Conservation (phyloP, 2,113 vertebrate genomes). For the Pelvicachromis taeniatus region DNA sequence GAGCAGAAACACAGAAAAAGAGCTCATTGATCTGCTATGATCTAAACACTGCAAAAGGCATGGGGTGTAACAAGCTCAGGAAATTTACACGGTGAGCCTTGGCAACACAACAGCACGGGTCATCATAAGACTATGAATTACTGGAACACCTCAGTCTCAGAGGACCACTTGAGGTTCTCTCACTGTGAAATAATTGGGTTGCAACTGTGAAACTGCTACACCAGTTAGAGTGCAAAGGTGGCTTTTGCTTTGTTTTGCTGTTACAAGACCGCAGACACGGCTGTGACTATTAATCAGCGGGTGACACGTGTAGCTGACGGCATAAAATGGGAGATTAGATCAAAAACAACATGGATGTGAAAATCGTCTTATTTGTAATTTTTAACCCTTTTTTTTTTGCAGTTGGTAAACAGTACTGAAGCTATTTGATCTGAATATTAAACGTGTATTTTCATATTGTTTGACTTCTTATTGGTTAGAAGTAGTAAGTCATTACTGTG, state of each 20-base stretch:
- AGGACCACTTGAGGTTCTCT: conserved; percentile 69
- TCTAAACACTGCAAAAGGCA: conserved; percentile 42
- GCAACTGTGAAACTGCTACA: conserved; percentile 53
- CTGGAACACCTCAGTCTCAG: conserved; percentile 55
- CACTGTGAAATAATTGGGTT: conserved; percentile 73
- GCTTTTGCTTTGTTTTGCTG: conserved; percentile 55
- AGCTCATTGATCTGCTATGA: conserved; percentile 50
- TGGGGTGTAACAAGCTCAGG: conserved; percentile 31
- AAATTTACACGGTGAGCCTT: conserved; percentile 62
- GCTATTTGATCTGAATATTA: neutral
- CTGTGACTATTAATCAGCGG: conserved; percentile 57
- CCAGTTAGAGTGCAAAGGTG: conserved; percentile 55
- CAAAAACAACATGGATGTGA: neutral
- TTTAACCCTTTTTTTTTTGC: neutral
- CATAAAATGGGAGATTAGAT: neutral
- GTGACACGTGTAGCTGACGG: conserved; percentile 34
- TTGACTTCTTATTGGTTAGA: neutral
- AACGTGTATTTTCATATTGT: neutral
- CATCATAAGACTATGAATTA: conserved; percentile 68
- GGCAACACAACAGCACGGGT: conserved; percentile 55
- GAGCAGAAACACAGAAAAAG: conserved; percentile 3
- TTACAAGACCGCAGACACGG: conserved; percentile 22
- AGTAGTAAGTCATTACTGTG: neutral
- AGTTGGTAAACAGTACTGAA: neutral
- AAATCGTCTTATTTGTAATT: neutral